Evolutionary conservation across 1,140 invertebrate genomes (phyloP), one percentile per base, ranked within the genome.

Genomic region (Bacillus rossius): DNA sequence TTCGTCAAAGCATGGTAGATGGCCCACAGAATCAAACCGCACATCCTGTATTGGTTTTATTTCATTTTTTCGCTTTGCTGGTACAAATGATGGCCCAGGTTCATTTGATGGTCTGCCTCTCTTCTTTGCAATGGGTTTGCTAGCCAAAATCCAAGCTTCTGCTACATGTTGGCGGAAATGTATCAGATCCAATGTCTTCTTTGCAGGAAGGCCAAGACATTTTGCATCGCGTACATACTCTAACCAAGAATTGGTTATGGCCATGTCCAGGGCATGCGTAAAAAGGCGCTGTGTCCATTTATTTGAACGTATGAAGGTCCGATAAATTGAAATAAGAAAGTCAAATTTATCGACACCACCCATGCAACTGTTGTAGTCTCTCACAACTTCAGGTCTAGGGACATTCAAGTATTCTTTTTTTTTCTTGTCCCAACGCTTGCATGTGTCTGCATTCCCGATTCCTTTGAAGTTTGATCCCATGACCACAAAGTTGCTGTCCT

Each of bases 381-480:
- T 64, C 57, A 74, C 65, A 2, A 72, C 55, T 65, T 71, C 67
- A 40, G 70, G 71, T 20, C 70, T 53, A 48, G 67, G 60, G 16
- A 73, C 64, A 25, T 68, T 54, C 57, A 70, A 67, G 68, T 67
- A 66, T 38, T 60, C 51, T 57, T 67, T 64, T 19, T 65, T 52
- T 51, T 59, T 63, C 59, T 66, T 65, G 65, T 65, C 61, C 59
- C 67, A 75, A 66, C 43, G 69, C 64, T 68, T 68, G 61, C 61
- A 65, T 63, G 61, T 61, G 67, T 72, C 68, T 65, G 29, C 65
- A 63, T 67, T 52, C 53, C 69, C 70, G 47, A 65, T 71, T 38
- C 73, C 73, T 64, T 73, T 53, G 67, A 71, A 75, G 20, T 75
- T 75, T 45, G 72, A 75, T 55, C 66, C 71, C 22, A 75, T 29